Base-by-base conservation (phyloP, 2,797 vertebrate genomes). In the Distichodus sexfasciatus region DNA sequence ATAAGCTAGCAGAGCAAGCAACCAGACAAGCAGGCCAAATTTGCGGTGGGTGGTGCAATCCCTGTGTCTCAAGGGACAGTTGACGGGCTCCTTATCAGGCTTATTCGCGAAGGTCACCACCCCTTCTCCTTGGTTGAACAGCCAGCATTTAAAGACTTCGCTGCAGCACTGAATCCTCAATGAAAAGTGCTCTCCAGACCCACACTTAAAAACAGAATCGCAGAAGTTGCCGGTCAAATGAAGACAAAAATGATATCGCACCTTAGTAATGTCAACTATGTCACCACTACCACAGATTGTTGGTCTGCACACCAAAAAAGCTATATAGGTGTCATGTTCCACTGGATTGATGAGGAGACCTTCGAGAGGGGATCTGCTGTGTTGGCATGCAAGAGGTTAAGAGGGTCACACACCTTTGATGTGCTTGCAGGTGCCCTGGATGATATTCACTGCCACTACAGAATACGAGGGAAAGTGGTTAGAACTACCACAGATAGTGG, bases 321-420 rank as follows among this genome's bases (percentile, higher is more conserved):
- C 10, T 62, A 62, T 11, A 31, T 33, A 31, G 15, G 28, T 6
- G 43, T 47, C 43, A 47, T 43, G 23, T 15, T 7, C 6, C 15
- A 23, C 10, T 61, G 40, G 26, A 61, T 61, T 29, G 26, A 61
- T 29, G 28, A 61, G 26, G 10, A 46, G 11, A 31, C 59, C 21
- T 63, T 75, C 19, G 28, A 72, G 35, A n/a, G 58, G 15, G 51
- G 36, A 68, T 72, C 54, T 1, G 28, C 26, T 9, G 48, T n/a
- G 36, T 48, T 71, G 57, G 65, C 74, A 4, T 76, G 74, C 8
- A 31, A 75, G 31, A 40, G 50, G 10, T 63, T 76, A 12, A 77
- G 38, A 67, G 36, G 68, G 4, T 76, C 55, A 0, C 59, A 76
- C 58, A 74, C 60, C 21, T 79, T 76, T 74, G 64, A 79, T 48